Evolutionary conservation across 2,888 invertebrate genomes (phyloP).

Genomic region (Ophion costatus): DNA sequence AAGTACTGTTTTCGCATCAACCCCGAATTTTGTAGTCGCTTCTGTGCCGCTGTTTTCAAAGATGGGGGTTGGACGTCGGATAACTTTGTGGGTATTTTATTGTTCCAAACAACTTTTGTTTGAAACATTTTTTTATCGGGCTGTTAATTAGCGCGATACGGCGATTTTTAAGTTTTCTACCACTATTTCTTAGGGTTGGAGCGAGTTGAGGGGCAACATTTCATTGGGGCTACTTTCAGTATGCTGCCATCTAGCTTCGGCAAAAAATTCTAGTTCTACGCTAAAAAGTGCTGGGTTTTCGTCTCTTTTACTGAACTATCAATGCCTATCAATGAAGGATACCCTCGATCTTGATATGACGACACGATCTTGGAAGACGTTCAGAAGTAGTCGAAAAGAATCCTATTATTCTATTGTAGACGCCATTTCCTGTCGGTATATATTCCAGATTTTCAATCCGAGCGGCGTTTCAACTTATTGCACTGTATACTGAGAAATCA

Average conservation of each 20-base stretch:
- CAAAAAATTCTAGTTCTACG: too few species aligned
- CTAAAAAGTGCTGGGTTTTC: too few species aligned
- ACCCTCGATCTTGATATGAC: slow-evolving; percentile 22
- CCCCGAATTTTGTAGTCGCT: not conserved
- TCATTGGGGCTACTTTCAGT: too few species aligned
- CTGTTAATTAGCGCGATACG: too few species aligned
- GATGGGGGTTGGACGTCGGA: too few species aligned
- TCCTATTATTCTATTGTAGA: slow-evolving; percentile 1
- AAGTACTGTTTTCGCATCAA: not conserved
- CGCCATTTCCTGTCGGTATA: not conserved
- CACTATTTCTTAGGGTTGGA: too few species aligned
- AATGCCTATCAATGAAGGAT: slow-evolving; percentile 3
- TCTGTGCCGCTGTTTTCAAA: not conserved
- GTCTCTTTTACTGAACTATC: not conserved
- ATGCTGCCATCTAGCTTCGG: too few species aligned
- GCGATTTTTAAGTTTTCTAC: too few species aligned
- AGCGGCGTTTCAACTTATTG: not conserved
- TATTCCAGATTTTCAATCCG: not conserved
- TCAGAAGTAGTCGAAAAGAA: slow-evolving; percentile 17
- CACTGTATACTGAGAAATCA: not conserved
- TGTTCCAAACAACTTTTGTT: too few species aligned
- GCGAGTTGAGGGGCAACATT: too few species aligned
- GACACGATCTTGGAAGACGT: slow-evolving; percentile 15
- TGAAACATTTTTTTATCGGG: too few species aligned
- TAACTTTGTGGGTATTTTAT: too few species aligned